Evolutionary conservation across 1,140 invertebrate species (phyloP), one percentile per base, ranked within the genome.

Genomic region (Babylonia areolata): DNA sequence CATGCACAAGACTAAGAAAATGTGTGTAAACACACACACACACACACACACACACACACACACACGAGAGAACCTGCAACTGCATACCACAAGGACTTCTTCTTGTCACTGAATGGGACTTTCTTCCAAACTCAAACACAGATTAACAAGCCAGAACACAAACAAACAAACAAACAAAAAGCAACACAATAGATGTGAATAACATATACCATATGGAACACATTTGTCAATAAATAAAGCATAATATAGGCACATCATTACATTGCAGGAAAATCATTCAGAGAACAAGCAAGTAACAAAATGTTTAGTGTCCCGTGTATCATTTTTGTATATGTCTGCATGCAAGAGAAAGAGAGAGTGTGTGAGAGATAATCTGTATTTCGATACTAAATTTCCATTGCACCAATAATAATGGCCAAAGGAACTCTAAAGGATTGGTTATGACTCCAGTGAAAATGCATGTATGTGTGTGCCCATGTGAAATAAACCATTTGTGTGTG

Each of bases 301-400:
- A 64, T 95, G 97, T 98, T 97, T 37, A 96, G 96, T 85, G 96
- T 95, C 89, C 97, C n/a, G n/a, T n/a, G n/a, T n/a, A 97, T 33
- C 17, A 23, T 37, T 15, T 35, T 35, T n/a, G 73, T 11, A 75
- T n/a, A 75, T 12, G 11, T 75, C 9, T 20, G 28, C 28, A 23
- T 64, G 28, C 58, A 64, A 28, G 58, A 23, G 69, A 71, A 28
- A 33, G 69, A 71, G 69, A 79, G 3, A 39, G 28, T 28, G 77
- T 6, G 3, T 3, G 28, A 79, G 3, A 79, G 6, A 15, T 37
- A 11, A 28, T 5, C 77, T 79, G 35, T 39, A 35, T 9, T 39
- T 39, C 35, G 6, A 11, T 35, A 5, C 15, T 37, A 9, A 37
- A 6, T 11, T 39, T 15, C 35, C 12, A 31, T 79, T 39, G n/a